A percentile compares a stretch with the other conserved stretches of the same genome.
phyloP scores from a whole-genome alignment of 2,888 invertebrate species.

The Cryptus viduatorius region DNA sequence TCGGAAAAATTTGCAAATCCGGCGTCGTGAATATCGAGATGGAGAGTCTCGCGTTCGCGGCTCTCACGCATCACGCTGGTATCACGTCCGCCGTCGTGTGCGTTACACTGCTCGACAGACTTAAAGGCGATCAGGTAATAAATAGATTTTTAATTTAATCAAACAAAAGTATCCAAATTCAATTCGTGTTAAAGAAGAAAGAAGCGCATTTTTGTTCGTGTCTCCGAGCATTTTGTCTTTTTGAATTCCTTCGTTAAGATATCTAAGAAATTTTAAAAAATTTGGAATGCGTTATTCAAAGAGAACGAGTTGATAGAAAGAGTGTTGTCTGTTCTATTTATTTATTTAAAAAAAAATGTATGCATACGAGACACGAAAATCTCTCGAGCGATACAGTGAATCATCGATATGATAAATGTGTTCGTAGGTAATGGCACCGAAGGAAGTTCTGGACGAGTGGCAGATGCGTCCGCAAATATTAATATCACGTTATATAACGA shows the following conservation, averaged over 20 bases:
- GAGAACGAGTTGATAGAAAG: too few relatives aligned
- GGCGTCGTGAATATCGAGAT: slow-evolving; percentile 98
- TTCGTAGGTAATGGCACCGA: slow-evolving; percentile 92
- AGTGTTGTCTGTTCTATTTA: not conserved
- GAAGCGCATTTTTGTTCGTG: too few relatives aligned
- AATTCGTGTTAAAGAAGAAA: too few relatives aligned
- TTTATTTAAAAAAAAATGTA: not conserved
- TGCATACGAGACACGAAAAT: not conserved
- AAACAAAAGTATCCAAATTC: too few relatives aligned
- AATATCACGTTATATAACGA: slow-evolving; percentile 93
- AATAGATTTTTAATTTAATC: not conserved
- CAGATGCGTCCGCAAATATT: slow-evolving; percentile 95
- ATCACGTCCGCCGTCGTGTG: slow-evolving; percentile 97
- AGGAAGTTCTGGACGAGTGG: slow-evolving; percentile 96
- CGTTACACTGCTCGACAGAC: slow-evolving; percentile 95
- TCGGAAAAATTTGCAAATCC: slow-evolving; percentile 90
- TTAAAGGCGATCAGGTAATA: slow-evolving; percentile 96
- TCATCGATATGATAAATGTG: not conserved
- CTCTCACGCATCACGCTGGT: slow-evolving; percentile 96
- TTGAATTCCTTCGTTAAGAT: too few relatives aligned
- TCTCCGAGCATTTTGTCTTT: too few relatives aligned
- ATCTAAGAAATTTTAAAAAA: too few relatives aligned
- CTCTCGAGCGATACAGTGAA: not conserved
- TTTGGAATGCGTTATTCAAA: too few relatives aligned
- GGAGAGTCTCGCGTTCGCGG: slow-evolving; percentile 97